Conservation (phyloP, 2,113 vertebrate genomes). For the Dipodomys stephensi region DNA sequence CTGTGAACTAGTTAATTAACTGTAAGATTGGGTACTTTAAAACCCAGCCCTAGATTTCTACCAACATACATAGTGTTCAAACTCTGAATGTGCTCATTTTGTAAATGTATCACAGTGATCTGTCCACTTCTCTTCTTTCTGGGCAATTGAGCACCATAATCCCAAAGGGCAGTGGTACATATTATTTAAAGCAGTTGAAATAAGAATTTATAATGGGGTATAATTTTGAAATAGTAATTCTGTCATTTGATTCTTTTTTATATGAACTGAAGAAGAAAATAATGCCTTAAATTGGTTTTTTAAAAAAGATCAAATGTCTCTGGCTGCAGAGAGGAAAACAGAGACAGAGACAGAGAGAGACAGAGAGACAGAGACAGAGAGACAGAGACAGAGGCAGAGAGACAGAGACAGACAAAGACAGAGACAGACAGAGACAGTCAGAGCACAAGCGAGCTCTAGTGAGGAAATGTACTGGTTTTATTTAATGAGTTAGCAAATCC, state of each 20-base stretch:
- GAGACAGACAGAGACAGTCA: neutral
- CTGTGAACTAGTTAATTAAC: neutral
- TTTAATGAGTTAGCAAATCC: neutral
- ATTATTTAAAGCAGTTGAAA: conserved; percentile 43
- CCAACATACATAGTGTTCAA: neutral
- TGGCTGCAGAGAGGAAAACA: too few species aligned
- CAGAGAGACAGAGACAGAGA: neutral
- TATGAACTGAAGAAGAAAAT: conserved; percentile 10
- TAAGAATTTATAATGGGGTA: conserved; percentile 37
- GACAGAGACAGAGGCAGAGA: neutral
- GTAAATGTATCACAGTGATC: neutral
- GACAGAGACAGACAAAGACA: too few species aligned
- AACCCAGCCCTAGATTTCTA: neutral
- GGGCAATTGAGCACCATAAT: neutral
- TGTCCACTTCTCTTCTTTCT: neutral
- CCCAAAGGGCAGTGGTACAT: neutral
- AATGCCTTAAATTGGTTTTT: neutral
- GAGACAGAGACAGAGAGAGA: too few species aligned
- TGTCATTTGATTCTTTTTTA: conserved; percentile 31
- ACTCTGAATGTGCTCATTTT: neutral
- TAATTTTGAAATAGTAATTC: conserved; percentile 53
- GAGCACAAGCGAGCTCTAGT: neutral
- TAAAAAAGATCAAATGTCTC: neutral
- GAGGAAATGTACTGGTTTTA: neutral
- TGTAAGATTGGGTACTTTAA: neutral